Evolutionary conservation across 2,888 invertebrate genomes (phyloP).

Genomic region (Stenurella melanura): DNA sequence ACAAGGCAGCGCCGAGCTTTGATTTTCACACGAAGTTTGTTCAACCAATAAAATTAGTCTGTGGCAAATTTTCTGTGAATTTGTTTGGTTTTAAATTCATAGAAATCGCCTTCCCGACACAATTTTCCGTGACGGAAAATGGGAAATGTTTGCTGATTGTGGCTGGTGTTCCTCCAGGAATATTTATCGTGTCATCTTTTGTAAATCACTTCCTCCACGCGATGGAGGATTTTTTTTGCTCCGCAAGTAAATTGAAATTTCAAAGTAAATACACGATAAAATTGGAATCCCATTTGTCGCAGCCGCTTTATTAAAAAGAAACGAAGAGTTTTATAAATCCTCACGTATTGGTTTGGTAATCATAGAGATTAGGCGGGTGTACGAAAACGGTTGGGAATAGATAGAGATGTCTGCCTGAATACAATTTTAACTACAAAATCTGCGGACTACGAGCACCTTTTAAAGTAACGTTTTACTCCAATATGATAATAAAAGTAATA

Average conservation of each 20-base stretch:
- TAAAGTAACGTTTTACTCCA: too few relatives aligned
- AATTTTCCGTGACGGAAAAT: slow-evolving; percentile 39
- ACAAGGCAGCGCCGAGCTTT: slow-evolving; percentile 25
- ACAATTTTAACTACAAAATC: too few relatives aligned
- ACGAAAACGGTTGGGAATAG: not conserved
- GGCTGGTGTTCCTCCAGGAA: slow-evolving; percentile 45
- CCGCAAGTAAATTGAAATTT: slow-evolving; percentile 19
- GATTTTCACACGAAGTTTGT: slow-evolving; percentile 35
- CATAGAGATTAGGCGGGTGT: not conserved
- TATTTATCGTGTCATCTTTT: slow-evolving; percentile 43
- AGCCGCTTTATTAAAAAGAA: slow-evolving; percentile 5
- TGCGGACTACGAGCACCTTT: too few relatives aligned
- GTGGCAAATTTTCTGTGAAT: slow-evolving; percentile 28
- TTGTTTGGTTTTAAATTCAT: slow-evolving; percentile 41
- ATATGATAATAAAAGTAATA: too few relatives aligned
- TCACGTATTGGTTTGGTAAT: not conserved
- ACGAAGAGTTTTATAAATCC: slow-evolving; percentile 1
- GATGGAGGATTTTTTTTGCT: slow-evolving; percentile 15
- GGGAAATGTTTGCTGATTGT: slow-evolving; percentile 49
- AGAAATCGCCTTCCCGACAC: slow-evolving; percentile 1
- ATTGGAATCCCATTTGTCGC: slow-evolving; percentile 5
- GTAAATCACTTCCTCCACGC: slow-evolving; percentile 24
- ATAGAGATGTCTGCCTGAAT: too few relatives aligned
- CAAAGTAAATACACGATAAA: slow-evolving; percentile 25
- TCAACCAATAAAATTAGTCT: slow-evolving; percentile 39